Evolutionary conservation across 2,113 vertebrate genomes (phyloP), one percentile per base, ranked within the genome.

Genomic region (Monopterus albus): DNA sequence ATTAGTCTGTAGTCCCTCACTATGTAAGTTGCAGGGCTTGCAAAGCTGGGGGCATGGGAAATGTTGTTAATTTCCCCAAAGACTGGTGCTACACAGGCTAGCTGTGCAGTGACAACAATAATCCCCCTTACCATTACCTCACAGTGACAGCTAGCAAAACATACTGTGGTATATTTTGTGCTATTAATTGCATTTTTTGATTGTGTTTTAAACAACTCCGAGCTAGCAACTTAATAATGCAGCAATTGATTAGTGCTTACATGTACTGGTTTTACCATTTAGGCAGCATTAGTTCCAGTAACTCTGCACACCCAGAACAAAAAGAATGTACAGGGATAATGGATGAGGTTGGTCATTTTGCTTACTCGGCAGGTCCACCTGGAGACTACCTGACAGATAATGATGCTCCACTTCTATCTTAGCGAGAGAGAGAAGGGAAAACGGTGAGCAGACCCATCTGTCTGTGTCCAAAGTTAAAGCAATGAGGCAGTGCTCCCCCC

Each of bases 171-270:
- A 21, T 57, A 36, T 63, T 72, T 75, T 62, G 12, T 46, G 29
- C 15, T 69, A 69, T 85, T 80, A 87, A 86, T 87, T 88, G 75
- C 72, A 40, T 85, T 65, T 77, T 87, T 91, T 59, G 86, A 89
- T 82, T 62, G 21, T 0, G 14, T 21, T 79, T 82, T 69, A 74
- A 84, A 82, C 49, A 53, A 14, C 38, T 18, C 7, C 29, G 38
- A 49, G 46, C 59, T 40, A 69, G 79, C 83, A 66, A 67, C 53
- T 76, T 82, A 82, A 69, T 65, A 77, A 82, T 72, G 28, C 39
- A 57, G 23, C 18, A 33, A 72, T 72, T 75, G 82, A 84, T 71
- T 57, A 35, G 69, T 31, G 47, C 46, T 70, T 47, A 56, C 69
- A 72, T 62, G 55, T 35, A 66, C 64, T 17, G 50, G 46, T 31